Base-by-base conservation (phyloP, 2,797 vertebrate species). In the Chelon auratus region DNA sequence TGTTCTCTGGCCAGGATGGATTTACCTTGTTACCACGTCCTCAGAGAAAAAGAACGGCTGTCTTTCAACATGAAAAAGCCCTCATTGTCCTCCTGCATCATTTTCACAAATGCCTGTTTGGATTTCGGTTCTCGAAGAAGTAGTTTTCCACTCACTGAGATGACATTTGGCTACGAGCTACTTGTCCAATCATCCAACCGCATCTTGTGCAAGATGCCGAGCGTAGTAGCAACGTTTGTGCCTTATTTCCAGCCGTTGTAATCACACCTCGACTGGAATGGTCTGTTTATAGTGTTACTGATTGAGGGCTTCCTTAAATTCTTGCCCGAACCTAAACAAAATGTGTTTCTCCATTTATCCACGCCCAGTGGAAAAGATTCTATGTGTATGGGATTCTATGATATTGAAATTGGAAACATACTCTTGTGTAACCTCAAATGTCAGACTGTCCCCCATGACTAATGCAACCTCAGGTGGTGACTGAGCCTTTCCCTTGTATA, bases 281-380 rank as follows among this genome's bases (percentile, higher is more conserved):
- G 82, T 61, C 78, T 92, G 93, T 94, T 92, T 94, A 93, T 77
- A 87, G 83, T 81, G 78, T 85, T 70, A 88, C 89, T 89, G 91
- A 92, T 93, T 93, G 88, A 91, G 91, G 90, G 83, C 91, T 91
- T 91, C 90, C 89, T 90, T 87, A 87, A 91, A 93, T 85, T 90
- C 89, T 78, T 78, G 83, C 82, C 89, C 80, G 77, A 71, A 92
- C 73, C 83, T 88, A 93, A 93, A 94, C 91, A 94, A 79, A 90
- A 89, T 86, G 83, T 90, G 85, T 86, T 91, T 87, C 82, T 87
- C 74, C 89, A 86, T 82, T 85, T 75, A 59, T 86, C 86, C 89
- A 83, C 86, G 9, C 84, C 88, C 86, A 87, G 78, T 88, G 87
- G 87, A 89, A 89, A 84, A 70, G 73, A 75, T 53, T 87, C 8